Evolutionary conservation across 2,797 vertebrate species (phyloP).

Genomic region (Myripristis jacobus): DNA sequence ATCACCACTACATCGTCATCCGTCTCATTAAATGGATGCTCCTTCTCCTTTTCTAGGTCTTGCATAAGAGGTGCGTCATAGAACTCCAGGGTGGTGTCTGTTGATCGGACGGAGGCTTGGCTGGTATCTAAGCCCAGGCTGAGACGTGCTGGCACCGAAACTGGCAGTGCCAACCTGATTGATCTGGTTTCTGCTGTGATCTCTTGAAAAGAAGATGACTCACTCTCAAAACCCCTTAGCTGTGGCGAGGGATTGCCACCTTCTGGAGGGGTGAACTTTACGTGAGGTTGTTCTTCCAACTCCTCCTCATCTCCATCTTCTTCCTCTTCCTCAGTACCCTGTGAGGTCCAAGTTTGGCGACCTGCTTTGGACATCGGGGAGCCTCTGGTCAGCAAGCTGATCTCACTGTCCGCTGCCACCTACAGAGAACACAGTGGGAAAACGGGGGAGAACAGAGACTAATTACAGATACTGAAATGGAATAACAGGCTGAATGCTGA

Average conservation of each 20-base stretch:
- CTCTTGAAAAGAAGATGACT: conserved; percentile 68
- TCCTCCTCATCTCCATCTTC: conserved; percentile 57
- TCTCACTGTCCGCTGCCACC: conserved; percentile 81
- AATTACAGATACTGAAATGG: too few relatives aligned
- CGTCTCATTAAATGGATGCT: conserved; percentile 7
- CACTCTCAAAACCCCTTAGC: conserved; percentile 56
- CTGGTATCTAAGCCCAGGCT: conserved; percentile 82
- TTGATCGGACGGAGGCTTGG: conserved; percentile 79
- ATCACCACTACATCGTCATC: conserved; percentile 72
- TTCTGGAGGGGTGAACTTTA: conserved; percentile 60
- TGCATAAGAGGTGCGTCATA: conserved; percentile 85
- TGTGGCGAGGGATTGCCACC: conserved; percentile 50
- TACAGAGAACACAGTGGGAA: conserved; percentile 52
- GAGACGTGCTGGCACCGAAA: conserved; percentile 29
- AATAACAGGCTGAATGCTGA: too few relatives aligned
- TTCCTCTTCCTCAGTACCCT: conserved; percentile 58
- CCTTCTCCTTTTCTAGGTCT: conserved; percentile 74
- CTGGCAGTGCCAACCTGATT: conserved; percentile 13
- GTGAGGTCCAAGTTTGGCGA: conserved; percentile 70
- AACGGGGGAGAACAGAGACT: too few relatives aligned
- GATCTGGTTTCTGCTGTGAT: conserved; percentile 33
- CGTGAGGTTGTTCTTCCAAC: conserved; percentile 24
- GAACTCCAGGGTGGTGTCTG: conserved; percentile 88
- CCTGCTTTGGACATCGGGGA: conserved; percentile 72
- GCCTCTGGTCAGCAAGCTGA: conserved; percentile 69